These are phyloP conservation scores for Agriopis marginaria DNA, from an alignment of 2,888 invertebrate genomes.

Conservation along the genomic window DNA sequence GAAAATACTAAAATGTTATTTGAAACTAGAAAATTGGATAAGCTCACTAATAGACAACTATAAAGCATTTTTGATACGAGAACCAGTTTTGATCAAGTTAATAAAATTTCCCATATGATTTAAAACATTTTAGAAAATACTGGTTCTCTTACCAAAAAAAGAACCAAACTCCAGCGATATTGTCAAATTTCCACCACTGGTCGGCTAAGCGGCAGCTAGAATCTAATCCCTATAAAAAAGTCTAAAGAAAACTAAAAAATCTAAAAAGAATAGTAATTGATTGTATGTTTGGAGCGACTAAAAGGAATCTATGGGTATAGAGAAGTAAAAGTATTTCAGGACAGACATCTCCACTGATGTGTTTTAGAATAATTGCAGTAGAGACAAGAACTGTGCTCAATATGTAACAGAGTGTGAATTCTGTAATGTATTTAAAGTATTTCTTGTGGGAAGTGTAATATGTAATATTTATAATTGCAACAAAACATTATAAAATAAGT, in stretches of 20 bases:
- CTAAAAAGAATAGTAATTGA: slow-evolving; percentile 49
- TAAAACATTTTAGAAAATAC: slow-evolving; percentile 13
- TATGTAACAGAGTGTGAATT: slow-evolving; percentile 1
- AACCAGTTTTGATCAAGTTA: slow-evolving; percentile 40
- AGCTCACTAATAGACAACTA: slow-evolving; percentile 74
- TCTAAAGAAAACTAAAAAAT: slow-evolving; percentile 56
- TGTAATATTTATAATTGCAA: slow-evolving; percentile 15
- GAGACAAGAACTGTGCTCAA: slow-evolving; percentile 3
- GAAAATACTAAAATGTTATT: slow-evolving; percentile 42
- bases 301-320: slow-evolving; percentile 39
- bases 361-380: slow-evolving; percentile 27
- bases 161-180: slow-evolving; percentile 69
- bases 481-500: slow-evolving; percentile 19
- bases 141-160: slow-evolving; percentile 55
- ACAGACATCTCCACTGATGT: slow-evolving; percentile 26
- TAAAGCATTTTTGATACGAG: slow-evolving; percentile 64
- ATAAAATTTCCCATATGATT: neutral
- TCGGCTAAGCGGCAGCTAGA: slow-evolving; percentile 76
- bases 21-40: slow-evolving; percentile 64
- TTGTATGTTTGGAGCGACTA: slow-evolving; percentile 36
- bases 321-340: slow-evolving; percentile 15
- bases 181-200: slow-evolving; percentile 68
- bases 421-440: slow-evolving; percentile 13
- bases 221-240: slow-evolving; percentile 54
- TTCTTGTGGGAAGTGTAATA: slow-evolving; percentile 11